These are phyloP conservation scores for Enteromius viviparus DNA, from an alignment of 2,797 vertebrate genomes.

Conservation along the genomic window DNA sequence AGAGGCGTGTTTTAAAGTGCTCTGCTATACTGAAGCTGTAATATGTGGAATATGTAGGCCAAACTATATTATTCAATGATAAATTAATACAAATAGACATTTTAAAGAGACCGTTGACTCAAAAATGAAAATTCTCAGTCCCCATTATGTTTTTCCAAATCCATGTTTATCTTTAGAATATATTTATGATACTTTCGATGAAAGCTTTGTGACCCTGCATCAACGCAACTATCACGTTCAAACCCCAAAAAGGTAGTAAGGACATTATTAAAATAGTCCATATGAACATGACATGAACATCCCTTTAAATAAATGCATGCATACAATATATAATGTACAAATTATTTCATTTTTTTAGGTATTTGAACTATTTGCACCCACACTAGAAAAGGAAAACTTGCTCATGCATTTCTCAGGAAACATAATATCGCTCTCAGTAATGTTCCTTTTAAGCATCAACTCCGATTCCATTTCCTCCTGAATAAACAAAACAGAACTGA, in stretches of 20 bases:
- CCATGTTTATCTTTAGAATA: not conserved
- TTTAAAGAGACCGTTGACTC: not conserved
- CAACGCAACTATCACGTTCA: not conserved
- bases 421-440: not conserved
- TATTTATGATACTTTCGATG: not conserved
- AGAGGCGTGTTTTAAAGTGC: slow-evolving; percentile 4
- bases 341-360: not conserved
- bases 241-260: not conserved
- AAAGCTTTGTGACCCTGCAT: not conserved
- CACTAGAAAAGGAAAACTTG: not conserved
- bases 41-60: not conserved
- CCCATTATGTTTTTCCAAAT: not conserved
- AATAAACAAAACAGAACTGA: not conserved
- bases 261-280: too few relatives aligned
- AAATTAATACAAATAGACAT: not conserved
- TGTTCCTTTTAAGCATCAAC: not conserved
- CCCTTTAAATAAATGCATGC: not conserved
- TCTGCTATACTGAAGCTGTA: not conserved
- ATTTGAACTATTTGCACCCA: not conserved
- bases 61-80: not conserved
- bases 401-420: not conserved
- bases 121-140: not conserved
- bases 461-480: not conserved
- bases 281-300: not conserved
- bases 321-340: not conserved